Percentiles rank a stretch among this genome's conserved stretches.
Evolutionary conservation across 2,888 invertebrate genomes (phyloP).

Genomic region (Elmis aenea): DNA sequence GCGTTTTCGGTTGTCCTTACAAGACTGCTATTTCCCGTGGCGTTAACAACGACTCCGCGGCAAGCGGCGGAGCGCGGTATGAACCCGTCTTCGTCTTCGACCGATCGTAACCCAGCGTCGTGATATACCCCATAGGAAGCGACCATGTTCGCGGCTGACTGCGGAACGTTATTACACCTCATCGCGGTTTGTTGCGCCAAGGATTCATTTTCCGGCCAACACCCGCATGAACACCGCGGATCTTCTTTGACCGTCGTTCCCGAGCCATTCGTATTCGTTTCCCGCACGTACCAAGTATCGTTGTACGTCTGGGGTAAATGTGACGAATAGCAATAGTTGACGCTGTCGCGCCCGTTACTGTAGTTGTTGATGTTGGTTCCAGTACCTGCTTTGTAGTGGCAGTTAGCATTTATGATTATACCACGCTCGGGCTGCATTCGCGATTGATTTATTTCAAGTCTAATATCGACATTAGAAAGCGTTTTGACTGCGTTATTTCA

Average conservation of each 20-base stretch:
- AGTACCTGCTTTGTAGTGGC: slow-evolving; percentile 26
- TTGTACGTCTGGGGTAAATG: slow-evolving; percentile 37
- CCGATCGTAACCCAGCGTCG: slow-evolving; percentile 32
- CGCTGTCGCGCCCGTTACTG: slow-evolving; percentile 19
- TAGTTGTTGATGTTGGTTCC: slow-evolving; percentile 20
- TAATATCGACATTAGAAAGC: background rate
- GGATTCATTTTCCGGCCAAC: slow-evolving; percentile 20
- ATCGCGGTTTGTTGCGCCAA: slow-evolving; percentile 14
- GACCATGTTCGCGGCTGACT: slow-evolving; percentile 35
- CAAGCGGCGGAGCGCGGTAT: slow-evolving; percentile 33
- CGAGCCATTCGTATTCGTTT: slow-evolving; percentile 24
- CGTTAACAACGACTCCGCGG: slow-evolving; percentile 43
- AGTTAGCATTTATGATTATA: slow-evolving; percentile 30
- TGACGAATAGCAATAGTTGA: slow-evolving; percentile 22
- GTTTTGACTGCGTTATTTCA: background rate
- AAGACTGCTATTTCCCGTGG: slow-evolving; percentile 40
- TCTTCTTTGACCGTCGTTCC: slow-evolving; percentile 16
- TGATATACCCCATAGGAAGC: slow-evolving; percentile 47
- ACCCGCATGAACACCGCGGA: slow-evolving; percentile 20
- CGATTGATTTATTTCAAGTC: slow-evolving; percentile 1
- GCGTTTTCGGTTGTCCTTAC: slow-evolving; percentile 25
- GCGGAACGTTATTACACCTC: slow-evolving; percentile 15
- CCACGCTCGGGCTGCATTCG: slow-evolving; percentile 23
- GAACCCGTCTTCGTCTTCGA: slow-evolving; percentile 41
- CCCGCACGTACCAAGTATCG: slow-evolving; percentile 38